Evolutionary conservation across 2,797 vertebrate species (phyloP), one percentile per base, ranked within the genome.

Genomic region (Poeciliopsis presidionis): DNA sequence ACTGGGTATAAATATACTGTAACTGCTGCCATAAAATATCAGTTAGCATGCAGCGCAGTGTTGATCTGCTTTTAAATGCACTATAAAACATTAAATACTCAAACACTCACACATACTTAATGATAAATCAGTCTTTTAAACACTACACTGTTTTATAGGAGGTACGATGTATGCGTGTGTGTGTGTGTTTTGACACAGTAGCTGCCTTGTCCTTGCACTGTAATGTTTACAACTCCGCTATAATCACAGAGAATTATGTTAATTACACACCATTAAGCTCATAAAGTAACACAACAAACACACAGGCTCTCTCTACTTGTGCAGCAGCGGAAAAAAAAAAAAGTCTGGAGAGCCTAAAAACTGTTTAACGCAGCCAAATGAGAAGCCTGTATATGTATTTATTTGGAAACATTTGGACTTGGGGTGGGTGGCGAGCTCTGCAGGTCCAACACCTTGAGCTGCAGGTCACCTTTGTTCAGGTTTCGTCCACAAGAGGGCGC

Each of bases 391-490:
- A 5, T 45, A n/a, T 22, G 39, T 45, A 45, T n/a, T 69, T 45
- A 45, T 43, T 28, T 43, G 39, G 67, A 45, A 77, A 41, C 9
- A 69, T 70, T 13, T 55, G 18, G n/a, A 53, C 16, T 6, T 30
- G 20, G 49, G 51, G 3, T 14, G 12, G 16, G 67, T 13, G 0
- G 6, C 12, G 5, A 70, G n/a, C 22, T 55, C 51, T 55, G 53
- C 25, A n/a, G 53, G 25, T 55, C 53, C 7, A 25, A 8, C 74
- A 86, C 81, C 86, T 88, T 80, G 1, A 5, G 67, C 1, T 49
- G 36, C 55, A 11, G 77, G 84, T 87, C 88, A 93, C 92, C 90
- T 92, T 86, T 91, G 90, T 88, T 88, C 83, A 57, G 25, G 2
- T 11, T 74, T 3, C 22, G 0, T 73, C 87, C 90, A 89, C 85